Base-by-base conservation (phyloP, 2,113 vertebrate species). In the Alectura lathami region DNA sequence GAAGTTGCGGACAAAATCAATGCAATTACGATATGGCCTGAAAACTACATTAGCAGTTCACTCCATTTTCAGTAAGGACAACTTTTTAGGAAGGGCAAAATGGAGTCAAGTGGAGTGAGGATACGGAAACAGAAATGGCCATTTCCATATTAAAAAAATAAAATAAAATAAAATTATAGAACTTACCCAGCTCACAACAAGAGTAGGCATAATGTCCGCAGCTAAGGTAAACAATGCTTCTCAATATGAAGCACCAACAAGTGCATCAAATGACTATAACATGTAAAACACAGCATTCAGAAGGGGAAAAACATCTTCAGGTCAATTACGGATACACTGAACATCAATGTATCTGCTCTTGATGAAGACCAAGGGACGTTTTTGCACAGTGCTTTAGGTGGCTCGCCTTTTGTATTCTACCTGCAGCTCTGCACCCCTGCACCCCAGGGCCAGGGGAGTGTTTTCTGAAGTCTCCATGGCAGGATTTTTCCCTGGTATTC, bases 201-300 rank as follows among this genome's bases (percentile, higher is more conserved):
- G 24, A 72, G 42, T 12, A 5, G 4, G 20, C 63, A 11, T 72
- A 29, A 85, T 23, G 3, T 15, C 77, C 81, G 21, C 50, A 67
- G 27, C 21, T 36, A 53, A 74, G 17, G 2, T 8, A 45, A 62
- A 38, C 24, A 63, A 34, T 3, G 1, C 47, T 84, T 47, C 4
- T 43, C 36, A 47, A 24, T 5, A 8, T 45, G 11, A 53, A 88
- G 66, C 1, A 84, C 32, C 24, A 26, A 20, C 5, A 56, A 42
- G 38, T 20, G 36, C 38, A 54, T 45, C 1, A 1, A 72, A 13
- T 32, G 20, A 77, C 53, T 69, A 8, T 9, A 53, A 70, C 77
- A 77, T 0, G 0, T 23, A 16, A 3, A 23, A 60, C 68, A 29
- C 6, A n/a, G 32, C 11, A n/a, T 81, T 78, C 86, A 43, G 17